phyloP scores from a whole-genome alignment of 1,140 invertebrate genomes.

The Diorhabda elongata region DNA sequence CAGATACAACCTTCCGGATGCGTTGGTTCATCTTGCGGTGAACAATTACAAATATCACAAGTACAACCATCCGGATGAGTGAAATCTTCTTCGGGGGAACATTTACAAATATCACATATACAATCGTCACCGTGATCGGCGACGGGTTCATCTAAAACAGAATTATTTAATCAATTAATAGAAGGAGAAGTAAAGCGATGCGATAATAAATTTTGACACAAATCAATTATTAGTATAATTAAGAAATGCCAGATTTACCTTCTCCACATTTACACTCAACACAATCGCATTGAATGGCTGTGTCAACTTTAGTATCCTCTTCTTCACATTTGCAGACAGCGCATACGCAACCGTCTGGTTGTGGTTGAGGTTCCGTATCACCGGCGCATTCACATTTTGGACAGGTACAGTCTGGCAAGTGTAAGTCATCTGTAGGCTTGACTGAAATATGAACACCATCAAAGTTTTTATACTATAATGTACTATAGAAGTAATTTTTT shows the following conservation, averaged over 20 bases:
- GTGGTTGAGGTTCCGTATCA: neutral
- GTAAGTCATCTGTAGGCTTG: too few species aligned
- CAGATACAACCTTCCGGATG: constrained; percentile 4
- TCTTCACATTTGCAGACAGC: constrained; percentile 1
- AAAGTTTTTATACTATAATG: too few species aligned
- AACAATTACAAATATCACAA: constrained; percentile 10
- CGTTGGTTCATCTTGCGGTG: neutral
- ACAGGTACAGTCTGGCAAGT: neutral
- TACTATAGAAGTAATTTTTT: too few species aligned
- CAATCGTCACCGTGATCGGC: neutral
- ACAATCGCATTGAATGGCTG: neutral
- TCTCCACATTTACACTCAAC: neutral
- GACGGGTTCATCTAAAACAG: too few species aligned
- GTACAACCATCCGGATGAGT: neutral
- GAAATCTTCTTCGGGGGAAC: neutral
- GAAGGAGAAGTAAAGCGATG: too few species aligned
- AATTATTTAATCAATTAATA: too few species aligned
- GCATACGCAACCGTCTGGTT: neutral
- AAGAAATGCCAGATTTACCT: neutral
- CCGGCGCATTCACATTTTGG: neutral
- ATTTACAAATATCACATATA: neutral
- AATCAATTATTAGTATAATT: too few species aligned
- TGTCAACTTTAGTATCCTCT: neutral
- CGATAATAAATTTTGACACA: too few species aligned
- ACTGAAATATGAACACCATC: too few species aligned